Conservation (phyloP, 2,888 invertebrate species). For the Cerceris rybyensis region DNA sequence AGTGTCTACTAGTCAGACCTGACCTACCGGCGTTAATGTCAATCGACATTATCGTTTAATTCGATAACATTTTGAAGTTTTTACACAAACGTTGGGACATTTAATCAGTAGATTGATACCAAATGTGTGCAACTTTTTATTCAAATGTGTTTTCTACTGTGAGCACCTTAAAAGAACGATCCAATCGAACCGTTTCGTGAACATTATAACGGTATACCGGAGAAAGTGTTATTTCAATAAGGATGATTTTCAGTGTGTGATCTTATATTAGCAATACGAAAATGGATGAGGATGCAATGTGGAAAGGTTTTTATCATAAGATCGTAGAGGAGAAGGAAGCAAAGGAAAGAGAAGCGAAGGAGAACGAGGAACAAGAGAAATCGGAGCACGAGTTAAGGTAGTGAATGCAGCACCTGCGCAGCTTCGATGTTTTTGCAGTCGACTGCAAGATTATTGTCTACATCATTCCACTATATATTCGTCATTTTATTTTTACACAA, state of each 20-base stretch:
- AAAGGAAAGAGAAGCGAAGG: constrained; percentile 84
- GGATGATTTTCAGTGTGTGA: constrained; percentile 12
- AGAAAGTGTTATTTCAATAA: constrained; percentile 16
- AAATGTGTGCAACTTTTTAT: too few relatives aligned
- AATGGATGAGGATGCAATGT: constrained; percentile 90
- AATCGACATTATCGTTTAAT: not conserved
- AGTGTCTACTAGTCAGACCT: constrained; percentile 29
- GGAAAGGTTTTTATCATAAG: constrained; percentile 87
- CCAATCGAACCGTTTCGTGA: not conserved
- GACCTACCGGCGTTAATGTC: constrained; percentile 48
- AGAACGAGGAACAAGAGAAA: constrained; percentile 84
- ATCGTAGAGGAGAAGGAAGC: constrained; percentile 84
- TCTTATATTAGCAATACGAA: constrained; percentile 18
- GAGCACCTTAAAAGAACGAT: too few relatives aligned
- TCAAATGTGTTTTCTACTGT: too few relatives aligned
- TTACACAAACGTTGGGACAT: not conserved
- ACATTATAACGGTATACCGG: not conserved
- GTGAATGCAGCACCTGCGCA: constrained; percentile 13
- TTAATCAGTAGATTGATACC: not conserved
- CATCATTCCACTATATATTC: not conserved
- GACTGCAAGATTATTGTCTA: not conserved
- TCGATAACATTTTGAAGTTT: not conserved
- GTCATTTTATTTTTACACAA: not conserved
- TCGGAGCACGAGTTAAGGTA: constrained; percentile 88
- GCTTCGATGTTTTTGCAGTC: constrained; percentile 62